phyloP scores from a whole-genome alignment of 2,888 invertebrate genomes.

The Odontocerum albicorne region DNA sequence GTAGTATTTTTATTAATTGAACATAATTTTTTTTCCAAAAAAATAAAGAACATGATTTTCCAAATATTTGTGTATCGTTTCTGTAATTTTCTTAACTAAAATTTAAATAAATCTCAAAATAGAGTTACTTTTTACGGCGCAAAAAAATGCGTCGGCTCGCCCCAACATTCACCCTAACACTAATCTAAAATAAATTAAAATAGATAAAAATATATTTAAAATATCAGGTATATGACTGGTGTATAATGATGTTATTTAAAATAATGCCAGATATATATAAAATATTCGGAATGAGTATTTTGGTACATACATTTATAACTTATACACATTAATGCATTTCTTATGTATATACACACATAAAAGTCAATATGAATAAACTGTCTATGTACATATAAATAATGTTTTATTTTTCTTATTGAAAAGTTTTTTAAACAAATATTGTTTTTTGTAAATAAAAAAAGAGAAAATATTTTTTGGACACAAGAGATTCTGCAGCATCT shows the following conservation, averaged over 20 bases:
- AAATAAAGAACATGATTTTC: too few species aligned
- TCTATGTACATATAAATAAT: too few species aligned
- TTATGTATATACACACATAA: too few species aligned
- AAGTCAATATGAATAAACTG: too few species aligned
- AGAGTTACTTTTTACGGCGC: constrained; percentile 35
- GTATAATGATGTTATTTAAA: constrained; percentile 6
- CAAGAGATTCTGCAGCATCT: too few species aligned
- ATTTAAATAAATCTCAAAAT: constrained; percentile 43
- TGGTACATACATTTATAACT: constrained; percentile 14
- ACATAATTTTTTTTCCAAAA: too few species aligned
- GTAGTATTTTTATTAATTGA: too few species aligned
- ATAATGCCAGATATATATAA: constrained; percentile 2
- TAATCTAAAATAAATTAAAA: not conserved
- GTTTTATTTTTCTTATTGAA: too few species aligned
- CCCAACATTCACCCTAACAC: not conserved
- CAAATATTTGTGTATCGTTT: too few species aligned
- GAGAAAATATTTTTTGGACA: constrained; percentile 5
- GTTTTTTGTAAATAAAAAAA: not conserved
- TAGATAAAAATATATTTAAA: constrained; percentile 9
- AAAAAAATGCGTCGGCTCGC: constrained; percentile 25
- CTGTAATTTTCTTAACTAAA: too few species aligned
- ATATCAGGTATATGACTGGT: constrained; percentile 20
- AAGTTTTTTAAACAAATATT: not conserved
- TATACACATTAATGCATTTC: not conserved
- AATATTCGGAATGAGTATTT: constrained; percentile 17